Conservation (phyloP, 2,888 invertebrate species). For the Sesamia inferens region DNA sequence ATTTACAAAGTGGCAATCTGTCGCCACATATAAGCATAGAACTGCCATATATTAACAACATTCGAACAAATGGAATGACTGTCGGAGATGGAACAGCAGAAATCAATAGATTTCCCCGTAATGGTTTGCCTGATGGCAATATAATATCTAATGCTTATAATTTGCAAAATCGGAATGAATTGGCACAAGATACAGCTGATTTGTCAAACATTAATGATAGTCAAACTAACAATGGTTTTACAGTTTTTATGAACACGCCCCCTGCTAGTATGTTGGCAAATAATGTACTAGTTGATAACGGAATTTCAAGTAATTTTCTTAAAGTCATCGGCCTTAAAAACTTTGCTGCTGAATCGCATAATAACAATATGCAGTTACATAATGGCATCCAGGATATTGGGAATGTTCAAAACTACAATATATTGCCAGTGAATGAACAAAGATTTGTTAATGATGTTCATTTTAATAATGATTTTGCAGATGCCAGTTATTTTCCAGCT, state of each 20-base stretch:
- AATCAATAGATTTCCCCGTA: constrained; percentile 16
- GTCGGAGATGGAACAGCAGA: constrained; percentile 20
- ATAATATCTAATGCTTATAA: constrained; percentile 6
- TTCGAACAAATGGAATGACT: constrained; percentile 21
- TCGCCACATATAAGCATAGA: constrained; percentile 41
- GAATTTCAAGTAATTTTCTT: neutral
- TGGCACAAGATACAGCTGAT: neutral
- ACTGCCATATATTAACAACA: constrained; percentile 15
- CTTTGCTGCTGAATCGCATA: neutral
- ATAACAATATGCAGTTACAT: constrained; percentile 16
- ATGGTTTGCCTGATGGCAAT: constrained; percentile 18
- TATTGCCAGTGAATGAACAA: constrained; percentile 14
- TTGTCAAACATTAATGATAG: neutral
- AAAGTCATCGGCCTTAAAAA: neutral
- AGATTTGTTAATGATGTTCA: constrained; percentile 27
- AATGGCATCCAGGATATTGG: neutral
- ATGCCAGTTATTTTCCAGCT: constrained; percentile 37
- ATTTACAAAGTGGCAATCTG: constrained; percentile 43
- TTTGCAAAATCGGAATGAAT: neutral
- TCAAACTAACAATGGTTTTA: constrained; percentile 14
- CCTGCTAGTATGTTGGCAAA: neutral
- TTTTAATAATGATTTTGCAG: constrained; percentile 23
- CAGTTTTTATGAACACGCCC: constrained; percentile 4
- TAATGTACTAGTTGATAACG: neutral
- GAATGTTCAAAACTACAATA: constrained; percentile 34